Conservation (phyloP, 2,888 invertebrate species). For the Norana najaformis region DNA sequence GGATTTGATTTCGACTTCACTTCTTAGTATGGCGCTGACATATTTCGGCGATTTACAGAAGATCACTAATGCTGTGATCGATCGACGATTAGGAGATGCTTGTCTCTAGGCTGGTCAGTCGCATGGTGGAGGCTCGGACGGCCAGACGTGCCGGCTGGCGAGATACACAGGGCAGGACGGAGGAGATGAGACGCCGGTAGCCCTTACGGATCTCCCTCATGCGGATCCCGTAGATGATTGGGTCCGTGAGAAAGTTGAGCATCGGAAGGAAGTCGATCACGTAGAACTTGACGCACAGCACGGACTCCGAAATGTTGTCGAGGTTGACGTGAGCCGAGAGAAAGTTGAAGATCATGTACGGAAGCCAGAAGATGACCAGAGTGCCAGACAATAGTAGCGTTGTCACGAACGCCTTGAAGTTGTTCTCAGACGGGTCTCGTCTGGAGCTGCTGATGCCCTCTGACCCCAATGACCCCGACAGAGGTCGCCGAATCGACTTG, state of each 20-base stretch:
- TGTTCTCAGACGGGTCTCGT: conserved; percentile 42
- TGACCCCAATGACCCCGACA: neutral
- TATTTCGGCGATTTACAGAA: neutral
- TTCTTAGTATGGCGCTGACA: neutral
- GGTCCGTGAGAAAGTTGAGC: conserved; percentile 46
- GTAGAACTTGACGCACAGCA: conserved; percentile 46
- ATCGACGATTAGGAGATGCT: neutral
- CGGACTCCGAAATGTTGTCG: conserved; percentile 37
- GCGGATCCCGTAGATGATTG: conserved; percentile 48
- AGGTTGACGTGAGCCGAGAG: conserved; percentile 43
- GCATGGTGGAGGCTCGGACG: conserved; percentile 1
- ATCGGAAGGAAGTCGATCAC: conserved; percentile 47
- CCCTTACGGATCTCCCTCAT: conserved; percentile 45
- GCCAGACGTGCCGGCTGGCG: neutral
- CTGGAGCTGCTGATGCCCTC: neutral
- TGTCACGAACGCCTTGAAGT: conserved; percentile 49
- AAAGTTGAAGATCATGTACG: conserved; percentile 46
- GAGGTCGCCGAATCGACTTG: conserved; percentile 9
- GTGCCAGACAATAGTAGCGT: conserved; percentile 45
- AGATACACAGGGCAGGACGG: conserved; percentile 38
- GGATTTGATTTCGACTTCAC: neutral
- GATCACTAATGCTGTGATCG: neutral
- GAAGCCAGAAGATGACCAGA: conserved; percentile 47
- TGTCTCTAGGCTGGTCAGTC: conserved; percentile 25
- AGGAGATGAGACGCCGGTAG: conserved; percentile 44